phyloP scores from a whole-genome alignment of 2,797 vertebrate genomes.

The Oryzias sinensis region DNA sequence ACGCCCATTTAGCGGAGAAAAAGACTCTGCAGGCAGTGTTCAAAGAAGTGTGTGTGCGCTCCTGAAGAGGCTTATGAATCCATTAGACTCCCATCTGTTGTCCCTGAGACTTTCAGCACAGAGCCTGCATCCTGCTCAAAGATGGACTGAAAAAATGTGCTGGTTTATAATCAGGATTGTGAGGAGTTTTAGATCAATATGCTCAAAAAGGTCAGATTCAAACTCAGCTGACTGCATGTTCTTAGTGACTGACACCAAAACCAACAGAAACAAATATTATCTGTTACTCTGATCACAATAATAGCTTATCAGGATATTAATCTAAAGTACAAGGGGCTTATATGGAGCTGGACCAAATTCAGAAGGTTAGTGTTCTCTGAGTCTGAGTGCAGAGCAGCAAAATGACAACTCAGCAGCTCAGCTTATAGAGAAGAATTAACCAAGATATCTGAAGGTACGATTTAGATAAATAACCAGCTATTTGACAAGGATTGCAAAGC shows the following conservation, averaged over 20 bases:
- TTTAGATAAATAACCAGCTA: no score
- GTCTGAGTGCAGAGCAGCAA: not conserved
- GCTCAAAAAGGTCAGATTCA: no score
- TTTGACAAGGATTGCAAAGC: no score
- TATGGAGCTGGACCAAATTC: not conserved
- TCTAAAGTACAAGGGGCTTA: not conserved
- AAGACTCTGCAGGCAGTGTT: conserved; percentile 29
- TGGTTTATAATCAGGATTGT: not conserved
- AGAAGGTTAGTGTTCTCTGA: not conserved
- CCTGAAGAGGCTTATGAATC: conserved; percentile 53
- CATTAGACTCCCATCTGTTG: conserved; percentile 68
- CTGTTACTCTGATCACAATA: not conserved
- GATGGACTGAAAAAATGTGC: conserved; percentile 1
- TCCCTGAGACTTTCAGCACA: conserved; percentile 36
- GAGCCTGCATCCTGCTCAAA: conserved; percentile 31
- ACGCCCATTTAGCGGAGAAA: conserved; percentile 9
- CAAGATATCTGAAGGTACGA: no score
- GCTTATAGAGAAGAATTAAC: not conserved
- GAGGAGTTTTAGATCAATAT: not conserved
- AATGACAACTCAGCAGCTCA: not conserved
- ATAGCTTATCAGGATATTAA: not conserved
- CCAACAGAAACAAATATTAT: conserved; percentile 5
- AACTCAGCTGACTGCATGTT: no score
- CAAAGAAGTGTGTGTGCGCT: conserved; percentile 20
- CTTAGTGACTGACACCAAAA: not conserved